These are phyloP conservation scores for Polia nebulosa DNA, from an alignment of 2,888 invertebrate species.

Conservation along the genomic window DNA sequence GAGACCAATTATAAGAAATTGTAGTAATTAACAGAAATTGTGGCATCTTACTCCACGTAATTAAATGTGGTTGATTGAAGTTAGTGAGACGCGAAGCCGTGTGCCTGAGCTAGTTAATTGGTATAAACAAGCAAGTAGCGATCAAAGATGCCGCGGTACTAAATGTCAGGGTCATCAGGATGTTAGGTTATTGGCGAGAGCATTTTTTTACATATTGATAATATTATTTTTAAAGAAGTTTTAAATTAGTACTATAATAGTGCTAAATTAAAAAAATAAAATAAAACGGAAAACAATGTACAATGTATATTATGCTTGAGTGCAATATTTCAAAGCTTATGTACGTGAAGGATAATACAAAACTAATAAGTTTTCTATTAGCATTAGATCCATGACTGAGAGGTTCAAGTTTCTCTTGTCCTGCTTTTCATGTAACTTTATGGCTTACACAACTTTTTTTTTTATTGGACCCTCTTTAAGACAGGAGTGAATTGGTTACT, in stretches of 20 bases:
- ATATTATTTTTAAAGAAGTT: background rate
- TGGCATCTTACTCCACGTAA: conserved; percentile 56
- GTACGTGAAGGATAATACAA: no score
- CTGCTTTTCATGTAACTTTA: no score
- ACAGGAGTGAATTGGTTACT: no score
- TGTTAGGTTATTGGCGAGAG: conserved; percentile 32
- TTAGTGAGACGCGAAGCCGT: conserved; percentile 49
- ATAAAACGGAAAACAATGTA: no score
- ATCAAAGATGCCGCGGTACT: conserved; percentile 73
- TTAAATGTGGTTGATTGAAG: conserved; percentile 66
- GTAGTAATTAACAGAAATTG: conserved; percentile 58
- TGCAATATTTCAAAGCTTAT: no score
- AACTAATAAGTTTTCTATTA: no score
- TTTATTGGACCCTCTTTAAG: no score
- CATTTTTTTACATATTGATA: conserved; percentile 11
- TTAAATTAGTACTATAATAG: background rate
- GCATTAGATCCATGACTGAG: no score
- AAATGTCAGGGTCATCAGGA: conserved; percentile 67
- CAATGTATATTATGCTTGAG: no score
- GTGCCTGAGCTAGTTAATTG: conserved; percentile 65
- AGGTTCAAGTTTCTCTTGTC: no score
- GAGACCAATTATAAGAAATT: conserved; percentile 60
- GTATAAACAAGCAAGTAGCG: conserved; percentile 68
- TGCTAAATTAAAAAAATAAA: background rate
- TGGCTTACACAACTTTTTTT: no score